These are phyloP conservation scores for Amblyornis subalaris DNA, from an alignment of 2,113 vertebrate genomes.

Conservation along the genomic window DNA sequence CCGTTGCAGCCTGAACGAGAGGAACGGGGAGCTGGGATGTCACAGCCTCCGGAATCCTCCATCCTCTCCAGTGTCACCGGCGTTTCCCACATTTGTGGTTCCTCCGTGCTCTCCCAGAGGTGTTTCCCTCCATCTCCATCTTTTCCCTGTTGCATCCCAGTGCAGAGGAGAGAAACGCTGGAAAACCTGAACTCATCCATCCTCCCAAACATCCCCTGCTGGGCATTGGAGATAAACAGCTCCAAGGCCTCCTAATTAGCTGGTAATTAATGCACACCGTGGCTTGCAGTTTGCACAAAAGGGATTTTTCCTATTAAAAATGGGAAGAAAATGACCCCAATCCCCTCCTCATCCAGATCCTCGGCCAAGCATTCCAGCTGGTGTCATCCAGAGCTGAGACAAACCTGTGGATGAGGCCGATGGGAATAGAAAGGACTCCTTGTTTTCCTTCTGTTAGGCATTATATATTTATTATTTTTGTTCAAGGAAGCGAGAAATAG, in stretches of 20 bases:
- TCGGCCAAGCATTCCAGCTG: neutral
- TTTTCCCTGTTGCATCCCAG: neutral
- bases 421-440: neutral
- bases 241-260: neutral
- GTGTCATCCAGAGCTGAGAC: fast-evolving
- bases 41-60: neutral
- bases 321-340: fast-evolving
- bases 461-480: neutral
- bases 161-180: neutral
- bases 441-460: neutral
- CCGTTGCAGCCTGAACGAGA: neutral
- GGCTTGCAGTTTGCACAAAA: neutral
- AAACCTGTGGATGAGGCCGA: neutral
- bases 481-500: neutral
- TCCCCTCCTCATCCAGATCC: neutral
- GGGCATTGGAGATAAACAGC: neutral
- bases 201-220: neutral
- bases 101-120: fast-evolving
- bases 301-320: neutral
- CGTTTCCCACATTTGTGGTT: fast-evolving
- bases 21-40: neutral
- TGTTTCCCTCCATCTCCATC: neutral
- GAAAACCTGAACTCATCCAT: neutral
- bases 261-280: neutral
- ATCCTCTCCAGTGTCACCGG: neutral